Evolutionary conservation across 2,113 vertebrate species (phyloP), one percentile per base, ranked within the genome.

Genomic region (Calyptomena viridis): DNA sequence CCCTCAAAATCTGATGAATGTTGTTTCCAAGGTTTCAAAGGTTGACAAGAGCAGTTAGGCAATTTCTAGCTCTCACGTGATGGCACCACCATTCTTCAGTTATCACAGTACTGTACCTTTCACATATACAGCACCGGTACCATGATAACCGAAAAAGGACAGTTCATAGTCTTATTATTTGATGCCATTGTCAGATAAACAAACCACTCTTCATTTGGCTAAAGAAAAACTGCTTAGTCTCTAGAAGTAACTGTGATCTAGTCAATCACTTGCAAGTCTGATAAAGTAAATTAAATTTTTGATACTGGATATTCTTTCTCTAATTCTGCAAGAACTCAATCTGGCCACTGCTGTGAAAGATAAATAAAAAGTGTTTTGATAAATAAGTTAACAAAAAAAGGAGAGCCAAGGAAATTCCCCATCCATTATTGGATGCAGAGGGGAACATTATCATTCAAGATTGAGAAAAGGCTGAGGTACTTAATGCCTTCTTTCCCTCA

Each of bases 61-160:
- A 78, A 78, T 31, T 62, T 49, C 58, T 83, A 94, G 40, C 31
- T 97, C 72, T 95, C 93, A 98, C 92, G 99, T 97, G 99, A 99
- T 99, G 99, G 99, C 99, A 99, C 99, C 97, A 98, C 98, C 99
- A 99, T 99, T 99, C 99, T 99, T 99, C 99, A 99, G 99, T 99
- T 99, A 99, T 99, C 99, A 99, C 99, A 99, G 99, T 99, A 99
- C 99, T 99, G 99, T 99, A 99, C 99, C 98, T 99, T 99, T 99
- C 97, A 98, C 94, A 95, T 93, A 99, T 98, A 99, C 99, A 99
- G 99, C 99, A 99, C 98, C 99, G 99, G 99, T 99, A 99, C 99
- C 99, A 99, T 99, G 99, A 99, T 99, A 99, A 99, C 99, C 99
- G 99, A 99, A 99, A 99, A 99, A 99, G 99, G 99, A 98, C 99